phyloP scores from a whole-genome alignment of 2,113 vertebrate genomes.

The Lota lota region DNA sequence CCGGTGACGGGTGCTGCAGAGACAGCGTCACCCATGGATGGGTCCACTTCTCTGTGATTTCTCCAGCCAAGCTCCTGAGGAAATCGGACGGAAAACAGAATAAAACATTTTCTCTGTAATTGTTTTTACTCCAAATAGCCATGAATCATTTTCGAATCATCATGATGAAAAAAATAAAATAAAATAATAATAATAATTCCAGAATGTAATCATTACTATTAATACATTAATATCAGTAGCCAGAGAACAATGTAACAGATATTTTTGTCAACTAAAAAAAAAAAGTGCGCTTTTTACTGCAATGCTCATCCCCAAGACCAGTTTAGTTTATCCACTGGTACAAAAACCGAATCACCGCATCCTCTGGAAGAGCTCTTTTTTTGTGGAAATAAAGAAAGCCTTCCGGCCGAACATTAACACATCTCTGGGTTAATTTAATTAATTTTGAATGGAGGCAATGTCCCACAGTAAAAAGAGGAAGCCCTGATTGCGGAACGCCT shows the following conservation, averaged over 20 bases:
- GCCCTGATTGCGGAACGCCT: conserved; percentile 56
- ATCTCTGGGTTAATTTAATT: conserved; percentile 70
- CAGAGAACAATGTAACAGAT: conserved; percentile 24
- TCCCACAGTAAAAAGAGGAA: conserved; percentile 56
- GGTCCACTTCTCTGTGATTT: too few species aligned
- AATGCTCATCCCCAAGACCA: background rate
- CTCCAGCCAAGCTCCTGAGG: too few species aligned
- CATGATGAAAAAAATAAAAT: too few species aligned
- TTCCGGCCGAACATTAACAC: conserved; percentile 53
- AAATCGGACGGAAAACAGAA: too few species aligned
- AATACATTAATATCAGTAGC: background rate
- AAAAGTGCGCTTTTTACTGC: conserved; percentile 21
- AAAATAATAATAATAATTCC: background rate
- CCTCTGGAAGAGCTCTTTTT: conserved; percentile 26
- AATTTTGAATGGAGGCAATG: conserved; percentile 66
- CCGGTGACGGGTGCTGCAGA: too few species aligned
- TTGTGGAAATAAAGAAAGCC: conserved; percentile 61
- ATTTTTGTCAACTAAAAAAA: background rate
- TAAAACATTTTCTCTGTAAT: too few species aligned
- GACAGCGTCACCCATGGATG: too few species aligned
- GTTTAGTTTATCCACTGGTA: too few species aligned
- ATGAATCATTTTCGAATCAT: too few species aligned
- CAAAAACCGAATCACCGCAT: too few species aligned
- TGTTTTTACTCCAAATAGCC: too few species aligned
- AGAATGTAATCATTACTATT: background rate